Base-by-base conservation (phyloP, 2,113 vertebrate species). In the Trogon melanurus region DNA sequence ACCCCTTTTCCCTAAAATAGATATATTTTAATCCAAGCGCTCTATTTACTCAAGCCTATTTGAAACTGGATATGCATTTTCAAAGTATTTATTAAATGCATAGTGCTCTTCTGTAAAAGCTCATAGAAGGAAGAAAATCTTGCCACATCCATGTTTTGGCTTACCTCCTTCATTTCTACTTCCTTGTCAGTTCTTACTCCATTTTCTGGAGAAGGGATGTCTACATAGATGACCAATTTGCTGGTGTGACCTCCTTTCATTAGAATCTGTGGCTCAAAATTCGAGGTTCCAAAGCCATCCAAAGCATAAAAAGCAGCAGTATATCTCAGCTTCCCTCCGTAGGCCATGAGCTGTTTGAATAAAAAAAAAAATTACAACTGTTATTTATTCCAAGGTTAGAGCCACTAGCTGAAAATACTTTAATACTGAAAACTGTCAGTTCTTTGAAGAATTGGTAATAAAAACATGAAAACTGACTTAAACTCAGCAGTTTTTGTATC, bases 231-330 rank as follows among this genome's bases (percentile, higher is more conserved):
- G 51, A 99, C 97, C 23, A 98, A 57, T 92, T 99, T 99, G 65
- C 97, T 98, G 47, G 97, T 71, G 47, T 73, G 93, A 38, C 99
- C 99, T 13, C 99, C 99, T 89, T 97, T 99, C 91, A 99, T 98
- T 86, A 99, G 96, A 75, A 99, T 97, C 89, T 99, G 99, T 50
- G 99, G 99, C 96, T 99, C 99, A 71, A 98, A 98, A 95, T 99
- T 99, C 92, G 98, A 98, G 64, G 98, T 94, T 47, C 99, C 99
- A 4, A 93, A 70, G 32, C 98, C 98, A 7, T 98, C 91, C 58
- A 98, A 96, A 54, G 99, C 98, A 44, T 98, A 98, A 98, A 99
- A 99, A 30, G 97, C 97, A 70, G 98, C 88, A 6, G 87, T 83
- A 45, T 99, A 99, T 16, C 96, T 98, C 50, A 99, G 96, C 66